Evolutionary conservation across 92 coral and sea anemone species (phyloP), one percentile per base, ranked within the genome.

Genomic region (Meandrina meandrites): DNA sequence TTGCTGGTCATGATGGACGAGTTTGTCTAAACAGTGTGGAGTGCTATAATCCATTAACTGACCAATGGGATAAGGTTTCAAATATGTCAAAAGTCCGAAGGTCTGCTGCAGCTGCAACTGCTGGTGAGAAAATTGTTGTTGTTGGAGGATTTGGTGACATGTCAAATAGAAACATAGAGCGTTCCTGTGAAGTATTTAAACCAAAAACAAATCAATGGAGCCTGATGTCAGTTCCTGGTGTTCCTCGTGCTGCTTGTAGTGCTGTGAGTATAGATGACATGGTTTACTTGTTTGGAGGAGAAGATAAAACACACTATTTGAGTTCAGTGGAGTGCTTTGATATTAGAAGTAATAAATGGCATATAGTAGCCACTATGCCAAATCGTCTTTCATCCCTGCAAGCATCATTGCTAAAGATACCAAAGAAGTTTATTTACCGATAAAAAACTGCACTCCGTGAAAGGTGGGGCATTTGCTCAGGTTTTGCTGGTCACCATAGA

Each of bases 271-370:
- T 68, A n/a, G 18, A 32, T 6, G 17, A 68, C 35, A 27, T 4
- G 4, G 24, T 70, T 70, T 30, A 70, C 37, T 70, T 70, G 21
- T 70, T 70, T 30, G 75, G 75, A 70, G 98, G 98, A 28, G 90
- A 89, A 18, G 86, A 53, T 69, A 87, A 86, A 30, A 81, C 68
- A 10, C 45, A 51, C 5, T 53, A 50, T 66, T 76, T 84, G 36
- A 82, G 76, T 57, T 24, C 37, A 19, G 84, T 91, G 37, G 96
- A 92, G 81, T 91, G 93, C 68, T 93, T 83, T 76, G 92, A 93
- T 53, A 76, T 81, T 16, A 90, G 75, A 79, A 58, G 80, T 21
- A 79, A 84, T 28, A 74, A 87, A 36, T 92, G 95, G 93, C 8
- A 19, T 19, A 58, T 69, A 76, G 68, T 89, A 19, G 75, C 79